Conservation (phyloP, 2,113 vertebrate species). For the Scortum barcoo region DNA sequence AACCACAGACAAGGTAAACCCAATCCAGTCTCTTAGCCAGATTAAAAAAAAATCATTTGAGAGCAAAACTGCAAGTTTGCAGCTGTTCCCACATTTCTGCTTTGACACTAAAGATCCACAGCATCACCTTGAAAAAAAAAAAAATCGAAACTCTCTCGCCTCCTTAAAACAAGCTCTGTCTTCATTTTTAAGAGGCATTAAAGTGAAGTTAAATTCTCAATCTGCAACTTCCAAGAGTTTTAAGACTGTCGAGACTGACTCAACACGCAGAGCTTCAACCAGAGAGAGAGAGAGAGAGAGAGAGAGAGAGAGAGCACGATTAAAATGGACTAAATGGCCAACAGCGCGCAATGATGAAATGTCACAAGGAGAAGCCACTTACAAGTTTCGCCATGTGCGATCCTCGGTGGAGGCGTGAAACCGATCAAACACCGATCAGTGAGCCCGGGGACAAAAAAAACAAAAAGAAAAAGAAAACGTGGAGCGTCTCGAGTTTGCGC, state of each 20-base stretch:
- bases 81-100: too few relatives aligned
- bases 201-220: neutral
- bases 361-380: constrained; percentile 26
- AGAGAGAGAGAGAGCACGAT: neutral
- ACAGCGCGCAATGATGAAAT: neutral
- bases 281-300: neutral
- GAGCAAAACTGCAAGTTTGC: too few relatives aligned
- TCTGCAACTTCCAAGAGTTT: neutral
- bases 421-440: neutral
- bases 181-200: too few relatives aligned
- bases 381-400: constrained; percentile 51
- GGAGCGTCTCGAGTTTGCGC: neutral
- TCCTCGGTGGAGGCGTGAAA: neutral
- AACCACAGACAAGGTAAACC: neutral
- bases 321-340: neutral
- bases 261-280: neutral
- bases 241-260: neutral
- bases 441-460: too few relatives aligned
- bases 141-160: neutral
- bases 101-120: neutral
- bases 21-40: neutral
- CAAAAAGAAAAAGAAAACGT: too few relatives aligned
- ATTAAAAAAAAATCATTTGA: neutral
- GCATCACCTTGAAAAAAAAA: neutral
- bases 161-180: neutral